Evolutionary conservation across 2,113 vertebrate genomes (phyloP).

Genomic region (Pithys albifrons): DNA sequence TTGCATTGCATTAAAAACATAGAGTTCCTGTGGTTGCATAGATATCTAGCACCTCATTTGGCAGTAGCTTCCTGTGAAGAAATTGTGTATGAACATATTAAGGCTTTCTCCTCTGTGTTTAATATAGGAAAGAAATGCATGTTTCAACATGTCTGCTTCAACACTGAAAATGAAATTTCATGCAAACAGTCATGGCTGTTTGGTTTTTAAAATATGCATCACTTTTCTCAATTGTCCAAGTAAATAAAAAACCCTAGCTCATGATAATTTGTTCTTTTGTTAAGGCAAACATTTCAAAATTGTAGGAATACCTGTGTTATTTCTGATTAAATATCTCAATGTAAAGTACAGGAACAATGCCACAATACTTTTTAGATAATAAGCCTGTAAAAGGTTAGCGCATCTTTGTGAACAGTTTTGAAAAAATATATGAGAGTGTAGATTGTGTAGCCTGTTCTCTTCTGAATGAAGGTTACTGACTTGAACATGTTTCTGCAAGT

Average conservation of each 20-base stretch:
- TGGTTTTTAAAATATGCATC: background rate
- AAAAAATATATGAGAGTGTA: background rate
- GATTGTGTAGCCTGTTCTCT: background rate
- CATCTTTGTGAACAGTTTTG: background rate
- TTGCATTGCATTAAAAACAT: constrained; percentile 36
- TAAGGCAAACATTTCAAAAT: background rate
- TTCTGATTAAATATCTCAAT: background rate
- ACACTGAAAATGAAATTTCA: background rate
- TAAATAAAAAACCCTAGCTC: background rate
- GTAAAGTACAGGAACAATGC: background rate
- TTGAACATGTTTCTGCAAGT: background rate
- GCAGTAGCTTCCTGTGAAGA: constrained; percentile 42
- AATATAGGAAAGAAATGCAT: background rate
- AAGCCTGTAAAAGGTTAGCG: background rate
- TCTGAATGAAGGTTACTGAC: background rate
- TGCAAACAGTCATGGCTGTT: background rate
- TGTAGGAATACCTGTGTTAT: background rate
- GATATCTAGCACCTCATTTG: constrained; percentile 10
- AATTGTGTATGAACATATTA: background rate
- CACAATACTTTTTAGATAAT: background rate
- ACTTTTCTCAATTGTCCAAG: background rate
- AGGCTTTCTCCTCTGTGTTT: background rate
- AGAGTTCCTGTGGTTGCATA: constrained; percentile 13
- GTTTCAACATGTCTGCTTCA: constrained; percentile 21
- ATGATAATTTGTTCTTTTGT: background rate